Evolutionary conservation across 1,140 invertebrate species (phyloP), one percentile per base, ranked within the genome.

Genomic region (Drosophila orena): DNA sequence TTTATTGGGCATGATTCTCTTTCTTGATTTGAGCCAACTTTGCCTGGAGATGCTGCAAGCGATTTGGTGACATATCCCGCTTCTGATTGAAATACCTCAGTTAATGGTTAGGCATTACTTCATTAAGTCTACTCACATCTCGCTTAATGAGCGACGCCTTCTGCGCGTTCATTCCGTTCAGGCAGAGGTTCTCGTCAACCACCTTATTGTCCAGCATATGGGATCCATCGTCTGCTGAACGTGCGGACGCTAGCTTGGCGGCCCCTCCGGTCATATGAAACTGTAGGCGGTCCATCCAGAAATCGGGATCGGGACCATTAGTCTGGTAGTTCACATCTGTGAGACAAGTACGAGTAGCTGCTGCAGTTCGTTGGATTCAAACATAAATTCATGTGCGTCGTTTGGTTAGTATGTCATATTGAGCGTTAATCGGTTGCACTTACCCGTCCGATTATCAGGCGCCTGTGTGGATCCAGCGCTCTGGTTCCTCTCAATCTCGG

Each of bases 401-500:
- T 34, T 35, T 34, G 34, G 56, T 78, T 86, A 86, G 65, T 81
- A 73, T 5, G 42, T 10, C 8, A 37, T 53, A 12, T 14, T 37
- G 50, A 30, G 37, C 52, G 50, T 44, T 56, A 52, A n/a, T 0
- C 24, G 22, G 40, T 2, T 27, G 14, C 20, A 44, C 73, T 71
- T 38, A 89, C 84, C 84, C 12, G 73, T 78, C 6, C 85, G 81
- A 71, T 89, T 90, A 47, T 84, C 85, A 8, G 50, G 79, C 24
- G 47, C 70, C 44, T 77, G 79, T 10, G 66, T 64, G 1, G 74
- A 47, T n/a, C 56, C 76, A 1, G 62, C 24, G 30, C 70, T 79
- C 38, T 83, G 84, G 12, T 66, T 85, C 7, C 91, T 80, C 37
- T 92, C 97, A 40, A 98, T 97, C 62, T 96, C 95, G 55, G 95